Percentiles rank a stretch among this genome's conserved stretches.
phyloP scores from a whole-genome alignment of 2,113 vertebrate species.

The Coregonus clupeaformis region DNA sequence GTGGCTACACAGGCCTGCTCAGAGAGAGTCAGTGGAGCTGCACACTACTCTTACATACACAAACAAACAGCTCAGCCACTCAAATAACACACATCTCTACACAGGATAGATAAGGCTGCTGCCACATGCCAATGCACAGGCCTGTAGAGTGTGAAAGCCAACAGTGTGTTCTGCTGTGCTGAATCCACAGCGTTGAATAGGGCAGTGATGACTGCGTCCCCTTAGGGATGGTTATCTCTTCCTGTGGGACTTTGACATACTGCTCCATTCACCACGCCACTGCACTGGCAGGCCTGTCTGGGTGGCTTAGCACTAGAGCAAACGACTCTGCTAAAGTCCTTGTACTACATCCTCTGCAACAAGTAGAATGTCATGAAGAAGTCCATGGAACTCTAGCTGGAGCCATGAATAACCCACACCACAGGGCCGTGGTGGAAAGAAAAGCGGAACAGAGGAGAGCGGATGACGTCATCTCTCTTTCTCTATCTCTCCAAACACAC shows the following conservation, averaged over 20 bases:
- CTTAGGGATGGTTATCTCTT: conserved; percentile 9
- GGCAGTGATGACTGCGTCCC: conserved; percentile 19
- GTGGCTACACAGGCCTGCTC: not conserved
- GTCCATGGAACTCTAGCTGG: not conserved
- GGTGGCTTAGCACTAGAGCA: not conserved
- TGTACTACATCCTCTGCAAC: not conserved
- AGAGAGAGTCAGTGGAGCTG: not conserved
- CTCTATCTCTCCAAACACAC: too few species aligned
- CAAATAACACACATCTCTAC: not conserved
- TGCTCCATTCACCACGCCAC: conserved; percentile 18
- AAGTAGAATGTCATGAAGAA: not conserved
- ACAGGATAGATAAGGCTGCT: not conserved
- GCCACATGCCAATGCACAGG: not conserved
- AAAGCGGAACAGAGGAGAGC: too few species aligned
- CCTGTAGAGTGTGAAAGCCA: not conserved
- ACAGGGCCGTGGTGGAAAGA: too few species aligned
- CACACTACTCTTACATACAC: conserved; percentile 2
- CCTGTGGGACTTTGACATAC: conserved; percentile 30
- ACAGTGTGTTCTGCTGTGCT: not conserved
- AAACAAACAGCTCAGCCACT: not conserved
- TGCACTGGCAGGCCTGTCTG: not conserved
- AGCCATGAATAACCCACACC: too few species aligned
- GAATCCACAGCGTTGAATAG: not conserved
- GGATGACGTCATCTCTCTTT: too few species aligned
- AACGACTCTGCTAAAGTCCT: not conserved